Evolutionary conservation across 2,888 invertebrate genomes (phyloP).

Genomic region (Euplexia lucipara): DNA sequence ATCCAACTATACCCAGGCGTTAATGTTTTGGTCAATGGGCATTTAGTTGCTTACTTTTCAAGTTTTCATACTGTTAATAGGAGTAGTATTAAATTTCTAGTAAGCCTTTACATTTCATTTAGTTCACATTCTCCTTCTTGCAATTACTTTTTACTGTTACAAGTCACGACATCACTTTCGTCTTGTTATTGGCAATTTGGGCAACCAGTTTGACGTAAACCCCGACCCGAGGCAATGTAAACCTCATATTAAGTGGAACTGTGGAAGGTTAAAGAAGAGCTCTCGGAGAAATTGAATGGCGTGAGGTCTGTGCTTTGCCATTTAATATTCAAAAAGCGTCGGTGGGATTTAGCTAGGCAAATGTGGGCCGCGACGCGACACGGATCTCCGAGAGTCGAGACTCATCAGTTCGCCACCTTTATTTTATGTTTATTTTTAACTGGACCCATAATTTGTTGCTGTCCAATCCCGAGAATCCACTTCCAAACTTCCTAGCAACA

Average conservation of each 20-base stretch:
- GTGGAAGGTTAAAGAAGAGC: constrained; percentile 71
- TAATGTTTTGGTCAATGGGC: constrained; percentile 42
- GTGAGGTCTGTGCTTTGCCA: constrained; percentile 70
- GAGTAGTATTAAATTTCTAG: too few species aligned
- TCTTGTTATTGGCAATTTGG: constrained; percentile 63
- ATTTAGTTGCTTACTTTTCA: constrained; percentile 47
- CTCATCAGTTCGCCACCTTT: constrained; percentile 69
- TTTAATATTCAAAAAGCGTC: constrained; percentile 87
- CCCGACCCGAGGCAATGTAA: constrained; percentile 62
- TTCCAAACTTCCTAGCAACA: constrained; percentile 3
- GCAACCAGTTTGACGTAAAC: constrained; percentile 69
- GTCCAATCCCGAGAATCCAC: constrained; percentile 16
- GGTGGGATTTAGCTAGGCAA: constrained; percentile 81
- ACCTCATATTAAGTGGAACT: constrained; percentile 74
- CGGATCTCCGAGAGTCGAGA: constrained; percentile 77
- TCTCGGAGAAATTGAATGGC: constrained; percentile 82
- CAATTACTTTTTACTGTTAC: constrained; percentile 39
- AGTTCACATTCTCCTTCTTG: constrained; percentile 23
- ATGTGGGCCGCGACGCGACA: constrained; percentile 85
- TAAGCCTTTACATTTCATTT: constrained; percentile 25
- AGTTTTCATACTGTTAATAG: constrained; percentile 23
- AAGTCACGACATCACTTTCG: constrained; percentile 65
- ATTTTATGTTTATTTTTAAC: constrained; percentile 67
- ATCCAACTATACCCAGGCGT: constrained; percentile 59
- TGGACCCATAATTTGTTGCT: constrained; percentile 39